Conservation (phyloP, 1,140 invertebrate genomes). For the Pachyrhynchus sulphureomaculatus region DNA sequence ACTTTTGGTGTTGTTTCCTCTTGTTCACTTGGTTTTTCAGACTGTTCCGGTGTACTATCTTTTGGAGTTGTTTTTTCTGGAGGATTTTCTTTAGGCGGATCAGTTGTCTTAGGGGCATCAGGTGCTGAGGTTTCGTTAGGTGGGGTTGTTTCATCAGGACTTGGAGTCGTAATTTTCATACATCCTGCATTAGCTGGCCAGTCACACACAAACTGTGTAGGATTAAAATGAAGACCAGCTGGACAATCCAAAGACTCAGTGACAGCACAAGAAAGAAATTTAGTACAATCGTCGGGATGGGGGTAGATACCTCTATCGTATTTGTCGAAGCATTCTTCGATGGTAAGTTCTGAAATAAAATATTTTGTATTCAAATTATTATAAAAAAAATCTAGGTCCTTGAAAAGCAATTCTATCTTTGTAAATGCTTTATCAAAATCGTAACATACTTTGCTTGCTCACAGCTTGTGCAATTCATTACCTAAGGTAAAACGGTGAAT, state of each 20-base stretch:
- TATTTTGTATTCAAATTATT: no score
- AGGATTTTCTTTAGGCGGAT: neutral
- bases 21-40: neutral
- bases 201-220: constrained; percentile 47
- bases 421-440: no score
- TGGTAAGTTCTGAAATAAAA: constrained; percentile 18
- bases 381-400: no score
- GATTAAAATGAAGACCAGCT: constrained; percentile 49
- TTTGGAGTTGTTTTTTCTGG: neutral
- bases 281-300: constrained; percentile 27
- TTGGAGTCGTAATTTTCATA: constrained; percentile 20
- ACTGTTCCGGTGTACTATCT: neutral
- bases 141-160: neutral
- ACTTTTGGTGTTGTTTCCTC: neutral
- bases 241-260: constrained; percentile 44
- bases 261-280: constrained; percentile 28
- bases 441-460: no score
- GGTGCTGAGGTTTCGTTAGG: constrained; percentile 2
- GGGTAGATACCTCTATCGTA: constrained; percentile 27
- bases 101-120: neutral
- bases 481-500: no score
- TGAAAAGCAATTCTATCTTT: no score
- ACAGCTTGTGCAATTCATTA: no score
- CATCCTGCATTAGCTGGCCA: constrained; percentile 43
- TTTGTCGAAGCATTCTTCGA: constrained; percentile 28